These are phyloP conservation scores for Acanthis flammea DNA, from an alignment of 2,797 vertebrate genomes.

Conservation along the genomic window DNA sequence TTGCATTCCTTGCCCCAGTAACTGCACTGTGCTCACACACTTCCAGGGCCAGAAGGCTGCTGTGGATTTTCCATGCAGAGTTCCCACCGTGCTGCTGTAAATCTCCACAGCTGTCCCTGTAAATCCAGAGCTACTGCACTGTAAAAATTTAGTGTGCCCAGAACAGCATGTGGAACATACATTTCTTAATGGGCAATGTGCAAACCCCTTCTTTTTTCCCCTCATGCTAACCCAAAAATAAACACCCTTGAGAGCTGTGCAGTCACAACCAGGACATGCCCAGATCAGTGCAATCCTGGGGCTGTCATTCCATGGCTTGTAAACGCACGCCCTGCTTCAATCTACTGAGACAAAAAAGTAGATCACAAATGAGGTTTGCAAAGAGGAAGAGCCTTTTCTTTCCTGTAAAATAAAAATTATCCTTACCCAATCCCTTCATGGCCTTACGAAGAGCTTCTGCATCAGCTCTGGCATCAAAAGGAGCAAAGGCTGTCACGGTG, in stretches of 20 bases:
- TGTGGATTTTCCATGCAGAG: accelerated
- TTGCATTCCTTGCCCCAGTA: not conserved
- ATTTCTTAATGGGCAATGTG: not conserved
- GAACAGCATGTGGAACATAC: not conserved
- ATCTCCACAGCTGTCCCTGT: not conserved
- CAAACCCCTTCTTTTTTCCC: not conserved
- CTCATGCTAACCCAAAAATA: not conserved
- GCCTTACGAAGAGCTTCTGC: slow-evolving; percentile 90
- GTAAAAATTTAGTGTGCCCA: not conserved
- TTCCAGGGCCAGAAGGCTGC: not conserved
- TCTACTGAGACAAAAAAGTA: not conserved
- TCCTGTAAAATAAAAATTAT: not conserved
- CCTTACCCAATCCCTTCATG: slow-evolving; percentile 95
- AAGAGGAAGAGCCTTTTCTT: not conserved
- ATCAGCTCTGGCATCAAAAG: slow-evolving; percentile 89
- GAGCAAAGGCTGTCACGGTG: slow-evolving; percentile 81
- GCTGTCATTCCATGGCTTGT: not conserved
- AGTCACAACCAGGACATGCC: not conserved
- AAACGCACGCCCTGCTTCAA: accelerated
- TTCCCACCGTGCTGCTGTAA: not conserved
- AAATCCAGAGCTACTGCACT: not conserved
- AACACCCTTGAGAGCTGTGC: not conserved
- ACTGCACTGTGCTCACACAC: not conserved
- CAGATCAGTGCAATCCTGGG: not conserved
- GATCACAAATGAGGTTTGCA: not conserved